Base-by-base conservation (phyloP, 1,140 invertebrate genomes). In the Trichogramma pretiosum region DNA sequence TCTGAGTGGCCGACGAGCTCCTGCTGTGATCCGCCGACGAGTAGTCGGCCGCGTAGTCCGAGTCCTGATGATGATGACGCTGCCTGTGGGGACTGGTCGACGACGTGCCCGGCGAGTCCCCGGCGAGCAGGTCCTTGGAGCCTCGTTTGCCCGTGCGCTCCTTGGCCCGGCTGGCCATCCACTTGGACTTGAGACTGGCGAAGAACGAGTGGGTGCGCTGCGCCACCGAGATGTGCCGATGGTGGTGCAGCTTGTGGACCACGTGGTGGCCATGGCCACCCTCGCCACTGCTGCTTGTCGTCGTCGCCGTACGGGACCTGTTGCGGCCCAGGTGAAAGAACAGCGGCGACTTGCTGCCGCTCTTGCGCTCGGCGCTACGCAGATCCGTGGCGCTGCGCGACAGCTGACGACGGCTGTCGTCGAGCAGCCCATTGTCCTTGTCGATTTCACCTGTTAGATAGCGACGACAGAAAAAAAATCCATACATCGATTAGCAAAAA, bases 171-270 rank as follows among this genome's bases (percentile, higher is more conserved):
- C 75, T 75, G 3, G 81, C 72, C 14, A 72, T 70, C 79, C 80
- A 82, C 16, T 80, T 77, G 57, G 75, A 80, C 72, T 80, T 81
- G 19, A 85, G 61, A 46, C 82, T 80, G 47, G 77, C 77, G 60
- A 85, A 82, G 61, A 85, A 84, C 14, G 76, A 80, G 56, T 83
- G 81, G 2, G 82, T 83, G 54, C 79, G 80, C 61, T 83, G 81
- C 32, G 81, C 75, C 30, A 83, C 80, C 11, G 79, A 75, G 42
- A 61, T 37, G 24, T 65, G 65, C 5, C 64, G 60, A 50, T 64
- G 63, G 38, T 57, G 59, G 28, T 62, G 67, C 30, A 63, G 57
- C 14, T 61, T 56, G 24, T 63, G 59, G 19, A 57, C 46, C 36
- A 58, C 44, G n/a, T 45, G 34, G 14, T 38, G 24, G 24, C 24